phyloP scores from a whole-genome alignment of 2,888 invertebrate species.

The Ditula angustiorana region DNA sequence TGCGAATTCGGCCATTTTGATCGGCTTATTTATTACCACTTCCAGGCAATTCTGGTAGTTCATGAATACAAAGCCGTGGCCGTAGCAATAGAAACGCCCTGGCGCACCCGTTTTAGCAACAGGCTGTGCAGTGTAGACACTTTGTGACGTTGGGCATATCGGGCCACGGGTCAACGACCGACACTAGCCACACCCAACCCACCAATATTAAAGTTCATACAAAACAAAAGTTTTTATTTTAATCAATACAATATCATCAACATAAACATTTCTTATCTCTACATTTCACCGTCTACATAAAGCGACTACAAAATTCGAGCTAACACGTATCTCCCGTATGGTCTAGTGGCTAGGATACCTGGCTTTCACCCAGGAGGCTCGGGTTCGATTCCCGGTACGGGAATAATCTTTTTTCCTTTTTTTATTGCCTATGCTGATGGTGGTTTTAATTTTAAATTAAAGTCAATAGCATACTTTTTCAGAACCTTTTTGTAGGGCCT shows the following conservation, averaged over 20 bases:
- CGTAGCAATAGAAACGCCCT: slow-evolving; percentile 18
- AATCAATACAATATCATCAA: not conserved
- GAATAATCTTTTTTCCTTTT: not conserved
- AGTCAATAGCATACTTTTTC: not conserved
- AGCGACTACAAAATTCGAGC: slow-evolving; percentile 1
- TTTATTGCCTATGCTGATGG: not conserved
- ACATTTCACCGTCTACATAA: not conserved
- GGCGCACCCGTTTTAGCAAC: slow-evolving; percentile 42
- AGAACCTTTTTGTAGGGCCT: slow-evolving; percentile 10
- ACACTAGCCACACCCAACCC: not conserved
- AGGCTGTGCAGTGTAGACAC: slow-evolving; percentile 43
- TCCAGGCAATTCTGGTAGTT: not conserved
- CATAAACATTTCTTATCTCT: not conserved
- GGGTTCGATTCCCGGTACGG: slow-evolving; percentile 87
- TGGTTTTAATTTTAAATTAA: not conserved
- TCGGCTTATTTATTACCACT: too few species aligned
- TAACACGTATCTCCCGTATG: slow-evolving; percentile 77
- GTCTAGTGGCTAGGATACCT: slow-evolving; percentile 90
- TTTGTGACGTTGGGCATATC: rapidly evolving
- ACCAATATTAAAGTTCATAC: not conserved
- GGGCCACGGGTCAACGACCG: not conserved
- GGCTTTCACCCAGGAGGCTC: slow-evolving; percentile 91
- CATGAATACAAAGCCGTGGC: not conserved
- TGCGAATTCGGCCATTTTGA: not conserved
- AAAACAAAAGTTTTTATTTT: not conserved